Evolutionary conservation across 2,113 vertebrate species (phyloP), one percentile per base, ranked within the genome.

Genomic region (Puffinus mauretanicus): DNA sequence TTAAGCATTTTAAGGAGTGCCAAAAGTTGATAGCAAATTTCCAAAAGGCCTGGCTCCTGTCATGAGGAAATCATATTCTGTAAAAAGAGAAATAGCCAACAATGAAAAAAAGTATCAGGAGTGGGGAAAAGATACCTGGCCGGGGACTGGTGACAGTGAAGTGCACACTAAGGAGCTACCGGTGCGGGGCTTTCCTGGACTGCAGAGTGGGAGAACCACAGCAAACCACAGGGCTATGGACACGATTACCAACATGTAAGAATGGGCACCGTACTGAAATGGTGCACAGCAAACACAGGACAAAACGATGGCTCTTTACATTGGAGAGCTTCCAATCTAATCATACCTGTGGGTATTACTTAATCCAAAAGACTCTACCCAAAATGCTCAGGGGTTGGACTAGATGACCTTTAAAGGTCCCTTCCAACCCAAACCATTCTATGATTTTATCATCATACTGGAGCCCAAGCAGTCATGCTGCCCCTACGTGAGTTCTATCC

Each of bases 11-110:
- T 72, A 87, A 76, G 30, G 52, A 79, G 21, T 12, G 29, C 73
- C 90, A 96, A 64, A 73, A 89, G 22, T 79, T 91, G 87, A 95
- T 49, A 93, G 78, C 47, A 76, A 82, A 76, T 94, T 96, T 95
- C 78, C 83, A 54, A 91, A 91, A 85, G 47, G 27, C 49, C 73
- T 96, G 81, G 42, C 34, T 89, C 91, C 83, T 82, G 49, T 75
- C 84, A 85, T 36, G 30, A 85, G 51, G 55, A 96, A 91, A 95
- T 76, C 4, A 44, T 67, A 44, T 36, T 86, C 46, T 58, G 16
- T 62, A 66, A 82, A 86, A 92, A 75, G 5, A 88, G 10, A 86
- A 95, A 66, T 12, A 93, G n/a, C 22, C 51, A 93, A 38, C n/a
- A 71, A 26, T 46, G 29, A 70, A 47, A 65, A 77, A 70, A 72